Base-by-base conservation (phyloP, 2,113 vertebrate species). In the Perognathus longimembris region DNA sequence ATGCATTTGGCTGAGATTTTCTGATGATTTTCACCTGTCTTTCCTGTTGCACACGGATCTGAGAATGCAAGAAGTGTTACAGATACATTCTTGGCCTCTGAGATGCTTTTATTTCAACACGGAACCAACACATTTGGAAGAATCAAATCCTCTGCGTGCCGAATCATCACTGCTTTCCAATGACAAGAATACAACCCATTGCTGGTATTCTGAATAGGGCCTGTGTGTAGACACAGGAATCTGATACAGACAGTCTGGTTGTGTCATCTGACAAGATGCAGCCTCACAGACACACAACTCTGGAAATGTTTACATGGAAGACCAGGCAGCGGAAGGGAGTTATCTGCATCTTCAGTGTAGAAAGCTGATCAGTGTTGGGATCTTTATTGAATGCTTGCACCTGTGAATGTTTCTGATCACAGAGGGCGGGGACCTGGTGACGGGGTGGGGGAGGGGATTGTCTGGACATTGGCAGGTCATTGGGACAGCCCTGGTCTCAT, bases 221-320 rank as follows among this genome's bases (percentile, higher is more conserved):
- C 40, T 34, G 14, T 30, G 9, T n/a, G 6, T 54, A 78, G 82
- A 79, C 75, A 40, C 17, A 30, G 20, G 7, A 66, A 36, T 88
- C 45, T 28, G 57, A 32, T 24, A 36, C 81, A 32, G 61, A 70
- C 38, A 26, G 3, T 81, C 61, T 83, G 77, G 76, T 64, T 71
- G 45, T 59, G 40, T 73, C 63, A 63, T 59, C 63, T 63, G 79
- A 67, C 32, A 12, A 93, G 81, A 94, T 94, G 87, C 91, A 90
- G 92, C 77, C 82, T 50, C 89, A n/a, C 38, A 70, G 81, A 91
- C 71, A 54, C 88, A 66, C 81, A 88, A 88, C 89, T 94, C 88
- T 91, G 89, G 93, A 95, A 91, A 88, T 0, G 20, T 95, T 95
- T 89, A 63, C 85, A 87, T 84, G 50, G 89, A 94, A 93, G 73